A percentile compares a stretch with the other conserved stretches of the same genome.
These are phyloP conservation scores for Apostichopus parvimensis DNA, from an alignment of 35 echinoderm and acorn worm genomes.

Conservation along the genomic window DNA sequence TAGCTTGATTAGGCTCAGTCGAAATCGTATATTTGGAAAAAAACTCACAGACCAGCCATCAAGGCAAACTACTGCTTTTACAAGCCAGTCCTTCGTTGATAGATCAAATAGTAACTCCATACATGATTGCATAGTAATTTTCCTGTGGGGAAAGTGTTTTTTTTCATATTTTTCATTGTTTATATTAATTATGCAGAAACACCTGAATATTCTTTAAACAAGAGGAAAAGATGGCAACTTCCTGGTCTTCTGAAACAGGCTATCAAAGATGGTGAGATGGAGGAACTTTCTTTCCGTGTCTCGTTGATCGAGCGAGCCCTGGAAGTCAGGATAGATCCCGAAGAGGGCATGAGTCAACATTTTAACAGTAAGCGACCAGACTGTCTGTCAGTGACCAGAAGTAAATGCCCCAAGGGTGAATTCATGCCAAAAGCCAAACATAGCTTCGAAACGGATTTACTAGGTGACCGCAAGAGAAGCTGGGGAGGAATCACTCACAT, in stretches of 20 bases:
- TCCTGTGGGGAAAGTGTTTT: background rate
- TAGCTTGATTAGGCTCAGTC: no score
- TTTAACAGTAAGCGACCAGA: background rate
- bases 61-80: no score
- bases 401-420: background rate
- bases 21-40: no score
- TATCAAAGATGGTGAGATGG: constrained; percentile 10
- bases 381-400: constrained; percentile 16
- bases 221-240: constrained; percentile 59
- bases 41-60: no score
- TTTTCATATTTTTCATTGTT: background rate
- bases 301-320: constrained; percentile 10
- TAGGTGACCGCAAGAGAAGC: background rate
- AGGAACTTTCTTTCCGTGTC: constrained; percentile 42
- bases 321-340: background rate
- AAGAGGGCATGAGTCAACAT: background rate
- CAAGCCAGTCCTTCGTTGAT: no score
- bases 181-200: background rate
- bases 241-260: constrained; percentile 33
- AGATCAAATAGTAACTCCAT: no score
- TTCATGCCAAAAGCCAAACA: background rate
- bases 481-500: background rate
- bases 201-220: constrained; percentile 32
- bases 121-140: no score
- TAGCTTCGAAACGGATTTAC: constrained; percentile 20